phyloP scores from a whole-genome alignment of 1,140 invertebrate genomes.

The Babylonia areolata region DNA sequence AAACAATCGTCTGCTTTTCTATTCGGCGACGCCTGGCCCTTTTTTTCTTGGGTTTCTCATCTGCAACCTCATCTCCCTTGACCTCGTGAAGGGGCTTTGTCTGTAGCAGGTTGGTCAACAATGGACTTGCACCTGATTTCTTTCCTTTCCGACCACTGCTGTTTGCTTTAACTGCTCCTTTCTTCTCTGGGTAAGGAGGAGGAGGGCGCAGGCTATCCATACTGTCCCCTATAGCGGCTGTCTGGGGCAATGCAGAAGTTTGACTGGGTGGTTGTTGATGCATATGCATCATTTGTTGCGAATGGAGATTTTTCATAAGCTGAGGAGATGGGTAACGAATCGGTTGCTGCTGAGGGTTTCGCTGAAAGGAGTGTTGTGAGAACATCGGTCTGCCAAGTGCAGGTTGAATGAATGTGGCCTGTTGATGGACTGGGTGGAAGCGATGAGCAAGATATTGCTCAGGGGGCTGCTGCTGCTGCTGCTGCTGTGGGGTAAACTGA shows the following conservation, averaged over 20 bases:
- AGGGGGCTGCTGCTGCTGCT: slow-evolving; percentile 41
- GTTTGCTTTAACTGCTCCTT: slow-evolving; percentile 58
- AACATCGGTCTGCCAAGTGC: too few relatives aligned
- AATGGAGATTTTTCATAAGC: too few relatives aligned
- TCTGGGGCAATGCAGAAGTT: slow-evolving; percentile 46
- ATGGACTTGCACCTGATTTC: slow-evolving; percentile 80
- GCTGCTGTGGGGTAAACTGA: slow-evolving; percentile 17
- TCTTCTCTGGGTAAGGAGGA: slow-evolving; percentile 60
- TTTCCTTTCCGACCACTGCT: slow-evolving; percentile 70
- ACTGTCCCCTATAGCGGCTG: slow-evolving; percentile 49
- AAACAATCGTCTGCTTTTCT: not conserved
- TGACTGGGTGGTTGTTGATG: slow-evolving; percentile 34
- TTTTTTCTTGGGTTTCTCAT: slow-evolving; percentile 12
- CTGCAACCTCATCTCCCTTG: not conserved
- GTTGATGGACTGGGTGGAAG: too few relatives aligned
- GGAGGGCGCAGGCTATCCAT: slow-evolving; percentile 63
- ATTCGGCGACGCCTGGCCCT: slow-evolving; percentile 63
- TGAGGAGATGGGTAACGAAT: too few relatives aligned
- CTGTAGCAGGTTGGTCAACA: slow-evolving; percentile 92
- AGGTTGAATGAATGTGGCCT: too few relatives aligned
- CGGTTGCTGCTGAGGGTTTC: too few relatives aligned
- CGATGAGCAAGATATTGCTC: too few relatives aligned
- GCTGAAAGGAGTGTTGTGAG: too few relatives aligned
- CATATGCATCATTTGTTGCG: too few relatives aligned
- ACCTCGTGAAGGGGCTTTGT: slow-evolving; percentile 85